Base-by-base conservation (phyloP, 2,888 invertebrate species). In the Melinopterus prodromus region DNA sequence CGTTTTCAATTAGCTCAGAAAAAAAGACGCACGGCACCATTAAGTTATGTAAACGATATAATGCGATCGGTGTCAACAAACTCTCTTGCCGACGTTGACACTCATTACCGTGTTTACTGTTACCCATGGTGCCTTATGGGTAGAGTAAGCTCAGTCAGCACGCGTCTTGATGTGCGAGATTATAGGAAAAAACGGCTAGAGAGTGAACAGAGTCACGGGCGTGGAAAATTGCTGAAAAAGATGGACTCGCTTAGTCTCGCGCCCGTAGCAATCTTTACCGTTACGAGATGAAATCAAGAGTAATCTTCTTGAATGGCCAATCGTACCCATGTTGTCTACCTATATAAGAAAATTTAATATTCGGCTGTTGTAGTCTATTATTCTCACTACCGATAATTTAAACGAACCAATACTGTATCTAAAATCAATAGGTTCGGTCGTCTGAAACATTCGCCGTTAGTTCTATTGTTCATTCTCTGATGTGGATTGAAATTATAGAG, bases 21-120 rank as follows among this genome's bases (percentile, higher is more conserved):
- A 12, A 53, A 53, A 53, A 53, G 53, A 53, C 53, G 12, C 53
- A 53, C 53, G 53, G 53, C 53, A 53, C 53, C 53, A 53, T 53
- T 53, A 53, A 7, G 53, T 53, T 71, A 26, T 71, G 26, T 71
- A 71, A 71, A 71, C 71, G 71, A 71, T 71, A 71, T 16, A 71
- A 71, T 71, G 26, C 15, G 71, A 71, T 71, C 26, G 71, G 71
- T 71, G 71, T 71, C 71, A 71, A 71, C 71, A 71, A 71, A 71
- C 71, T 71, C 71, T 71, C 26, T 26, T 71, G 14, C 26, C 26
- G 16, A 71, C 53, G 71, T 71, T 71, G 71, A 71, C 71, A 53
- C 53, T 53, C 53, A 53, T 53, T 53, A 53, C 53, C 7, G 53
- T 53, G 9, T 53, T 53, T 71, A 26, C 71, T 16, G 71, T 15